Conservation (phyloP, 2,888 invertebrate genomes). For the Eubasilissa splendida region DNA sequence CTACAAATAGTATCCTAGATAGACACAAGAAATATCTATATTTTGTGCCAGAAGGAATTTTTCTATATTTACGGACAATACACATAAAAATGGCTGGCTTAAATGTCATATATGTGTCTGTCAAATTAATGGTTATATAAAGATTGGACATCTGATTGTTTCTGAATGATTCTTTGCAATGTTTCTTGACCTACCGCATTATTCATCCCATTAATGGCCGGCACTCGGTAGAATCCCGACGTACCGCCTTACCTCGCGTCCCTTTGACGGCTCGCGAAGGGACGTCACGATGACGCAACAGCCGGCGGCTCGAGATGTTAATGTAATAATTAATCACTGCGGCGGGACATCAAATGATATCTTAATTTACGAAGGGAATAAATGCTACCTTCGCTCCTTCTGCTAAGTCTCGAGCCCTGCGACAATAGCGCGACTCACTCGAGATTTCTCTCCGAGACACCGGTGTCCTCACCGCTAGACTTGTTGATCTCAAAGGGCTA, state of each 20-base stretch:
- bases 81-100: no score
- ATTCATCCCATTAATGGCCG: not conserved
- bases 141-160: no score
- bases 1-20: no score
- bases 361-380: slow-evolving; percentile 44
- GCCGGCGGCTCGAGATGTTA: slow-evolving; percentile 12
- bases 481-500: slow-evolving; percentile 36
- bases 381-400: slow-evolving; percentile 23
- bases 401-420: not conserved
- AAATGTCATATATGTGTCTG: no score
- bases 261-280: not conserved
- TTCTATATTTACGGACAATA: no score
- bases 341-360: slow-evolving; percentile 46
- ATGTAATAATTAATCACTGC: slow-evolving; percentile 50
- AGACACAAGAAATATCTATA: no score
- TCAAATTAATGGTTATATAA: no score
- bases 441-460: not conserved
- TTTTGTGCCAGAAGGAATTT: no score
- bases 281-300: slow-evolving; percentile 27
- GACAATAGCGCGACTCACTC: slow-evolving; percentile 15
- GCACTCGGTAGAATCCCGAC: not conserved
- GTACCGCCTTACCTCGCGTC: not conserved
- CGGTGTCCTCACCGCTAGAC: slow-evolving; percentile 11
- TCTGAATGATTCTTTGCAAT: no score
- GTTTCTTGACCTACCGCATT: not conserved